Conservation (phyloP, 1,140 invertebrate genomes). For the Drosophila insularis region DNA sequence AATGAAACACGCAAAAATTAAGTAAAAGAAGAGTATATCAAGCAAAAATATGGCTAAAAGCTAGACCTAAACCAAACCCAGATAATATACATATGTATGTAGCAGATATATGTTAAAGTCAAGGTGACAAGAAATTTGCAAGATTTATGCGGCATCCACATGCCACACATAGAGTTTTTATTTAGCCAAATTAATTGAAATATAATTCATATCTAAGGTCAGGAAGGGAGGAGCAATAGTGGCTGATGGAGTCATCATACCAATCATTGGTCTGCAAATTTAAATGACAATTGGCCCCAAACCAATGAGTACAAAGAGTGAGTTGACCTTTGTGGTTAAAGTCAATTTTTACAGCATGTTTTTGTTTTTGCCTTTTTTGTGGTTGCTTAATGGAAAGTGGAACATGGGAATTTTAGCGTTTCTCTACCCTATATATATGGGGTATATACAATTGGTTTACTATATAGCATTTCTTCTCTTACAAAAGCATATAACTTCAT, state of each 20-base stretch:
- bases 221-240: not conserved
- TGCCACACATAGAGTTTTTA: conserved; percentile 27
- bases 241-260: not conserved
- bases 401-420: conserved; percentile 63
- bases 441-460: conserved; percentile 48
- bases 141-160: conserved; percentile 60
- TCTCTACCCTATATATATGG: conserved; percentile 29
- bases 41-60: conserved; percentile 6
- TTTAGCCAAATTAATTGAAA: conserved; percentile 33
- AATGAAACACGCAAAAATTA: conserved; percentile 47
- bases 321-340: conserved; percentile 55
- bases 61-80: conserved; percentile 7
- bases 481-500: too few species aligned
- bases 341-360: conserved; percentile 39
- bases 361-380: conserved; percentile 22
- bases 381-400: conserved; percentile 62
- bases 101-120: conserved; percentile 24
- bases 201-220: conserved; percentile 9
- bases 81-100: not conserved
- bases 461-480: too few species aligned
- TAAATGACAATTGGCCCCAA: conserved; percentile 53
- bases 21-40: conserved; percentile 20
- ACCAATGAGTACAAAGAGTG: conserved; percentile 14
- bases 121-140: conserved; percentile 48
- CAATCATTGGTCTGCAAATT: conserved; percentile 28